These are phyloP conservation scores for Dicycla oo DNA, from an alignment of 2,888 invertebrate genomes.

Conservation along the genomic window DNA sequence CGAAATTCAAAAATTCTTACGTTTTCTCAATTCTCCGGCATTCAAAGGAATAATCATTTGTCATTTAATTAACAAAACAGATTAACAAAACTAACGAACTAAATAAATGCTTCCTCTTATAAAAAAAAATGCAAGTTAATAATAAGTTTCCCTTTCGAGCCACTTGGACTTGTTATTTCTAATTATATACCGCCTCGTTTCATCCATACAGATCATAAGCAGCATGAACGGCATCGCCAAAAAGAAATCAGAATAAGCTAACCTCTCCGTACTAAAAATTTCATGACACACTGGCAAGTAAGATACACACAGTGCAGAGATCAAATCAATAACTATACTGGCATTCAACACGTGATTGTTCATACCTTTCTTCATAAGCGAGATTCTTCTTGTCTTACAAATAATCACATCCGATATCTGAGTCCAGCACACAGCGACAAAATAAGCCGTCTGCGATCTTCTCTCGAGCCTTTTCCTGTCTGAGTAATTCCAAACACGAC, in stretches of 20 bases:
- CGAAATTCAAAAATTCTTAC: not conserved
- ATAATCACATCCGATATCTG: slow-evolving; percentile 95
- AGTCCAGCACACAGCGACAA: slow-evolving; percentile 94
- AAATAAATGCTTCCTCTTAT: not conserved
- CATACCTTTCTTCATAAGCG: slow-evolving; percentile 94
- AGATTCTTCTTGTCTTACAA: slow-evolving; percentile 94
- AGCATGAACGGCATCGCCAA: slow-evolving; percentile 93
- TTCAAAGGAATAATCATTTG: not conserved
- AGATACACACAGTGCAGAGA: slow-evolving; percentile 92
- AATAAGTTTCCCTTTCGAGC: slow-evolving; percentile 94
- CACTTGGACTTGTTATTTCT: slow-evolving; percentile 92
- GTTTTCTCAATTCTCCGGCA: not conserved
- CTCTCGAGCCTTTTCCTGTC: slow-evolving; percentile 93
- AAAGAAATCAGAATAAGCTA: slow-evolving; percentile 93
- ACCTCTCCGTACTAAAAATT: slow-evolving; percentile 92
- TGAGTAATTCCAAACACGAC: slow-evolving; percentile 93
- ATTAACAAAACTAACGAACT: slow-evolving; percentile 10
- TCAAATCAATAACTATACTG: slow-evolving; percentile 91
- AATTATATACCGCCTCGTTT: slow-evolving; percentile 92
- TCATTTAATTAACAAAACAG: not conserved
- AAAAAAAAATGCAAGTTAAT: slow-evolving; percentile 78
- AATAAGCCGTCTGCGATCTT: slow-evolving; percentile 95
- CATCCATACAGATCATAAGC: slow-evolving; percentile 94
- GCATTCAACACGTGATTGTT: slow-evolving; percentile 92
- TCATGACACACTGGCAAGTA: slow-evolving; percentile 93